Conservation (phyloP, 2,888 invertebrate genomes). For the Leptopterna dolabrata region DNA sequence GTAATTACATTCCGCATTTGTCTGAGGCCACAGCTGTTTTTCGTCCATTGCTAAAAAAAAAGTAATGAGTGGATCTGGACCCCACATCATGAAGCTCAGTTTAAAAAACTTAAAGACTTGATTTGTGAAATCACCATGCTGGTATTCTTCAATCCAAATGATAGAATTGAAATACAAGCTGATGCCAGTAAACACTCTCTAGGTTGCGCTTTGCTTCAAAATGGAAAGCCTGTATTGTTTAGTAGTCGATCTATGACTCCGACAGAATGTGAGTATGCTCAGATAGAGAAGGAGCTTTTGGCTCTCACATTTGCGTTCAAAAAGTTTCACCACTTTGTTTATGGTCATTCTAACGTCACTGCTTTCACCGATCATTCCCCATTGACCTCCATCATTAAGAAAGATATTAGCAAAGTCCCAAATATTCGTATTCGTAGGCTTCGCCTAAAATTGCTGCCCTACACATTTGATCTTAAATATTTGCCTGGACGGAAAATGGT, state of each 20-base stretch:
- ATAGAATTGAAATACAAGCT: background rate
- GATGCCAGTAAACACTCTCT: background rate
- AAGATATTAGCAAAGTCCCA: too few species aligned
- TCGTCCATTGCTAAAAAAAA: background rate
- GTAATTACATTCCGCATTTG: background rate
- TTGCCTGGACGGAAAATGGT: background rate
- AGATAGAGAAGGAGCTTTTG: constrained; percentile 45
- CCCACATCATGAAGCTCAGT: background rate
- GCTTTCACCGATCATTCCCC: constrained; percentile 44
- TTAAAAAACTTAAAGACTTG: background rate
- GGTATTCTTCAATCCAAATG: background rate
- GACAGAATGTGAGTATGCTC: background rate
- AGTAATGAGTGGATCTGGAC: background rate
- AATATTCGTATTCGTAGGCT: too few species aligned
- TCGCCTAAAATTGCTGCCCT: background rate
- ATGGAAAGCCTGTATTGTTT: background rate
- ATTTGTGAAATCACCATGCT: background rate
- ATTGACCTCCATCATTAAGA: background rate
- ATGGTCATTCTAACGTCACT: constrained; percentile 29
- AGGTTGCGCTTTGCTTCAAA: background rate
- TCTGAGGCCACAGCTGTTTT: background rate
- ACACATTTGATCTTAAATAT: background rate
- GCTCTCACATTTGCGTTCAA: constrained; percentile 36
- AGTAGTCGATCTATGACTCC: background rate
- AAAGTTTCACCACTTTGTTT: too few species aligned